Evolutionary conservation across 2,888 invertebrate genomes (phyloP), one percentile per base, ranked within the genome.

Genomic region (Tetrapedia diversipes): DNA sequence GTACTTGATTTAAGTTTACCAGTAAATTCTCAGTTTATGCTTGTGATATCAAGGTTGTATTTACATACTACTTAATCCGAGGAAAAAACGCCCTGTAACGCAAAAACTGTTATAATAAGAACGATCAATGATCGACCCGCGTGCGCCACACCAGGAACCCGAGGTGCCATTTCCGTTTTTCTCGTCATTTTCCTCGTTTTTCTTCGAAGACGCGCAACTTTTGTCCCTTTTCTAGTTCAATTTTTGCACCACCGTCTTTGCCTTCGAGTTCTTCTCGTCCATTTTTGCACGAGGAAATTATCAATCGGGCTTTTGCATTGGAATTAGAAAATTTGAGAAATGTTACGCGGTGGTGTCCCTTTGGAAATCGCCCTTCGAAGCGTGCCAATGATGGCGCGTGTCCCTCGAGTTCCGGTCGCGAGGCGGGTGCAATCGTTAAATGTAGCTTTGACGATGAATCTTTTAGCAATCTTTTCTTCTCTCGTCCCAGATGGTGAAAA

Each of bases 11-110:
- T 87, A 89, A 87, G 86, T 89, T 84, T 89, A 90, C 84, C 87
- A 82, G 88, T 89, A 90, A 81, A 88, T 89, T 89, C 89, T 89
- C 87, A 85, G 87, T 87, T 88, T 86, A 89, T 88, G 88, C 88
- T 89, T 87, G 87, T 87, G 88, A 90, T 90, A 90, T 90, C 88
- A 88, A 89, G 88, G 89, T n/a, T 89, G 89, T 91, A 91, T 91
- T 89, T 91, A 91, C 91, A 89, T 88, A 90, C 90, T 90, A 90
- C 88, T 87, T 89, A 90, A 89, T 90, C 88, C 89, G 90, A 89
- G 90, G 90, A 89, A 89, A 87, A 86, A 88, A 88, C 87, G 87
- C 82, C 86, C 87, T 88, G 87, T 88, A 88, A 88, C 87, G 85
- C 49, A 87, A 87, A 86, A 86, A 84, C 73, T 79, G 67, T 75